phyloP scores from a whole-genome alignment of 2,113 vertebrate genomes.

The Mugil cephalus region DNA sequence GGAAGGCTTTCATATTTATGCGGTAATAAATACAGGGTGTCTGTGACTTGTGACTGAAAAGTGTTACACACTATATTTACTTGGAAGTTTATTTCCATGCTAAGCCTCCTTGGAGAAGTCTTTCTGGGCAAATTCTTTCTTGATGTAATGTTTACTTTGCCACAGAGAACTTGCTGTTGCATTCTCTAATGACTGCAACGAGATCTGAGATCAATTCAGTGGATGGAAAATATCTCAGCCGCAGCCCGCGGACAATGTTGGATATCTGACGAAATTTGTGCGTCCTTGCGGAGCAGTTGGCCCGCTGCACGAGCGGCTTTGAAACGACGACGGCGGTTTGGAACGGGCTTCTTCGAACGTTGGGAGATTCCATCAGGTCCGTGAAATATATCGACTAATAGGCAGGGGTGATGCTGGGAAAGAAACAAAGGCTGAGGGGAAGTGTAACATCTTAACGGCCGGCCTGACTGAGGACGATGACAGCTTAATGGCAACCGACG shows the following conservation, averaged over 20 bases:
- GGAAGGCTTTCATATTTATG: constrained; percentile 49
- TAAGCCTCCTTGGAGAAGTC: constrained; percentile 33
- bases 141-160: constrained; percentile 74
- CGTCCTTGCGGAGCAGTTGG: constrained; percentile 50
- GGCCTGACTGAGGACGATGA: constrained; percentile 52
- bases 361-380: constrained; percentile 40
- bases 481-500: constrained; percentile 45
- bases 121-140: constrained; percentile 59
- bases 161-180: constrained; percentile 60
- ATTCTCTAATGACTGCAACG: constrained; percentile 55
- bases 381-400: constrained; percentile 52
- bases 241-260: constrained; percentile 38
- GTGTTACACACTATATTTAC: constrained; percentile 45
- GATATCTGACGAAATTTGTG: constrained; percentile 32
- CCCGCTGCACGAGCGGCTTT: not conserved
- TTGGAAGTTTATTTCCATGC: constrained; percentile 48
- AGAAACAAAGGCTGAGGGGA: constrained; percentile 2
- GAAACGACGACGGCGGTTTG: constrained; percentile 37
- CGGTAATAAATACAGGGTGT: constrained; percentile 57
- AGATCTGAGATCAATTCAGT: constrained; percentile 56
- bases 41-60: constrained; percentile 45
- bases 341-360: constrained; percentile 31
- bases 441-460: constrained; percentile 36
- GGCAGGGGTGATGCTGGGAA: constrained; percentile 20
- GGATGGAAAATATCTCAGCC: constrained; percentile 66